phyloP scores from a whole-genome alignment of 2,113 vertebrate genomes.

The Cephalopholis sonnerati region DNA sequence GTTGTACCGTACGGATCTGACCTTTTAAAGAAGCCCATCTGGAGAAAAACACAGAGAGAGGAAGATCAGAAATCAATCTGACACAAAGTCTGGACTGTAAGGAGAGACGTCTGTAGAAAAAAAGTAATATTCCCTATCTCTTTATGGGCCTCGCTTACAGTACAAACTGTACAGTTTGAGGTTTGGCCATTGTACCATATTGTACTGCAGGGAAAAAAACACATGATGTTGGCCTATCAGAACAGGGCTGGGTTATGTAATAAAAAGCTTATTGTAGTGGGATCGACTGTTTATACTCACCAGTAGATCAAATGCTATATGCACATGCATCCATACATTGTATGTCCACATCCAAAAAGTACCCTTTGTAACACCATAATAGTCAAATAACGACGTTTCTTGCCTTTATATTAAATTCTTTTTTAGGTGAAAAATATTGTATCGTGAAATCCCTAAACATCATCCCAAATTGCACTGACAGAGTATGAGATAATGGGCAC shows the following conservation, averaged over 20 bases:
- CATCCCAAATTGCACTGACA: background rate
- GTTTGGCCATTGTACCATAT: background rate
- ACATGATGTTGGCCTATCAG: background rate
- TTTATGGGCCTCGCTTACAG: background rate
- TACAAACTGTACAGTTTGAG: background rate
- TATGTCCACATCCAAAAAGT: background rate
- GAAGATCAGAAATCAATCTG: background rate
- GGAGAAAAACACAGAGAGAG: constrained; percentile 22
- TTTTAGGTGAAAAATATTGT: background rate
- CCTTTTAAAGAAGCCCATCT: constrained; percentile 96
- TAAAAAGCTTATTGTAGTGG: background rate
- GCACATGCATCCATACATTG: no score
- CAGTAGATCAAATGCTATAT: no score
- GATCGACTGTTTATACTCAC: no score
- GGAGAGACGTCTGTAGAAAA: no score
- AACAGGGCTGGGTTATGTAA: background rate
- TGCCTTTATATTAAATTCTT: background rate
- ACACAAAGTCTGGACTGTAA: background rate
- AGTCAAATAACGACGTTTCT: background rate
- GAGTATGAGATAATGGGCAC: no score
- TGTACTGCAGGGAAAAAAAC: background rate
- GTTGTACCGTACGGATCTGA: constrained; percentile 91
- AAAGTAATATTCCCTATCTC: background rate
- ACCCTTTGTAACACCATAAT: background rate
- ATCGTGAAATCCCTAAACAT: background rate